Evolutionary conservation across 2,797 vertebrate species (phyloP), one percentile per base, ranked within the genome.

Genomic region (Delichon dasypus): DNA sequence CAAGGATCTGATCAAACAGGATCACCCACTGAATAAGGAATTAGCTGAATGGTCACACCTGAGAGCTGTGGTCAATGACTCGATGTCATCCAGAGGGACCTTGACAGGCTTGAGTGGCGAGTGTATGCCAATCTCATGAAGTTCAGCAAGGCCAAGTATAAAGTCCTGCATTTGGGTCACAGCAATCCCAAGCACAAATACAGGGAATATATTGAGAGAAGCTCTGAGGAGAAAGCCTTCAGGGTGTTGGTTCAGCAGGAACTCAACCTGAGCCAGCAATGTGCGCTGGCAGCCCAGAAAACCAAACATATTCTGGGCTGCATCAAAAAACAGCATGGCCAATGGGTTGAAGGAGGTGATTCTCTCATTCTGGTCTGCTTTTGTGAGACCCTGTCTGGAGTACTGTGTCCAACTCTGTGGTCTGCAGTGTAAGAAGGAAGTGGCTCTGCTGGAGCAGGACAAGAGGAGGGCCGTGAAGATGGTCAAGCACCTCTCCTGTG

Each of bases 241-340:
- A 22, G 44, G 4, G 11, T 27, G 5, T 13, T 45, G 16, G 9
- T 51, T 70, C 50, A 64, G 27, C 30, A 38, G 57, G 42, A 82
- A 17, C 25, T 76, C 36, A 40, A 26, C 16, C 26, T 26, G 29
- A 83, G 14, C 8, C 0, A 0, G 12, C 4, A 57, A 11, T 38
- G 23, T 21, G 23, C 1, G 0, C 42, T 82, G 45, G 10, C 23
- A 70, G 11, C 17, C 36, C 44, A 57, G 32, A 70, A 70, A 76
- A 27, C 29, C 57, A 70, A 75, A 34, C 9, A 11, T 14, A 44
- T n/a, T 51, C 13, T 13, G 32, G 27, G 44, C 27, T 70, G 8
- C 27, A 70, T 57, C 19, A 50, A 42, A 74, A 44, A 44, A 6
- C 10, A 57, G 8, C 6, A 12, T 18, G 32, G 45, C 16, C 64